Percentiles rank a stretch among this genome's conserved stretches.
Evolutionary conservation across 2,797 vertebrate genomes (phyloP).

Genomic region (Molossus molossus): DNA sequence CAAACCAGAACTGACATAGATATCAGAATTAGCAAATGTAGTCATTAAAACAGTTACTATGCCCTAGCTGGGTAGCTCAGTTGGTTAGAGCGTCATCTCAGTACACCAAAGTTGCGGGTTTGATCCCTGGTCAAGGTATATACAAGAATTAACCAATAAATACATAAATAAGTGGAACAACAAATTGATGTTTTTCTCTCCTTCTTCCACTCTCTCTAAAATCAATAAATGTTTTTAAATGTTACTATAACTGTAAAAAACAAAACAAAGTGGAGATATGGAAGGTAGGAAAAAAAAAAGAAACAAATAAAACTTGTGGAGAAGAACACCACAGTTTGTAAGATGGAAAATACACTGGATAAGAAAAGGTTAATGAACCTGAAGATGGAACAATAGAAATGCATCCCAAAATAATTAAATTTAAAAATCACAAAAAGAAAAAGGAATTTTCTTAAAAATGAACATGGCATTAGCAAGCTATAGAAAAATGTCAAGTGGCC

Average conservation of each 20-base stretch:
- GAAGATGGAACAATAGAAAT: not conserved
- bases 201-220: too few species aligned
- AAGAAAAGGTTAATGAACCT: conserved; percentile 11
- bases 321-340: not conserved
- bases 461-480: not conserved
- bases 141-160: too few species aligned
- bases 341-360: not conserved
- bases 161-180: too few species aligned
- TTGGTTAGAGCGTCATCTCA: not conserved
- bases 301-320: conserved; percentile 35
- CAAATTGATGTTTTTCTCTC: too few species aligned
- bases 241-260: too few species aligned
- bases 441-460: not conserved
- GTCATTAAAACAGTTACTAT: not conserved
- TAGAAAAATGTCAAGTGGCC: not conserved
- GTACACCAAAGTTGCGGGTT: too few species aligned
- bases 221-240: too few species aligned
- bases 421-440: too few species aligned
- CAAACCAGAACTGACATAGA: too few species aligned
- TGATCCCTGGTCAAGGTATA: too few species aligned
- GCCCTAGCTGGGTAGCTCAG: not conserved
- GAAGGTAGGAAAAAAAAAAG: not conserved
- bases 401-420: not conserved
- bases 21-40: not conserved
- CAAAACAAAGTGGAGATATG: not conserved